Evolutionary conservation across 2,797 vertebrate species (phyloP).

Genomic region (Cossypha dichroa): DNA sequence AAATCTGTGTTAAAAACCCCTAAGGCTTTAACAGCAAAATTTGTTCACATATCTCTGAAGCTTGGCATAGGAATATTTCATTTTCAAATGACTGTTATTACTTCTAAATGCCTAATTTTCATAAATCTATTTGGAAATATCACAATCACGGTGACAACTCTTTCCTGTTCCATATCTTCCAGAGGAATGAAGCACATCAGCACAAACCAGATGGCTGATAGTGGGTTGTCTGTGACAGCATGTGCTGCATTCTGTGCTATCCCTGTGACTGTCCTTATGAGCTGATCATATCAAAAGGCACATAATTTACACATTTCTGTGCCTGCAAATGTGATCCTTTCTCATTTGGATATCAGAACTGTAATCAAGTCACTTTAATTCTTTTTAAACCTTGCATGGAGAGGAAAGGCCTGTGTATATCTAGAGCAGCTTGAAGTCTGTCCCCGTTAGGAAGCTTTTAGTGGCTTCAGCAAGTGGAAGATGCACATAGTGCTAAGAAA

Average conservation of each 20-base stretch:
- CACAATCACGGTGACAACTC: not conserved
- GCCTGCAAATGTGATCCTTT: not conserved
- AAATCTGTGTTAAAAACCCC: not conserved
- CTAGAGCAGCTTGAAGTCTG: not conserved
- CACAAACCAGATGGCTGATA: constrained; percentile 1
- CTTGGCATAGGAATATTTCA: not conserved
- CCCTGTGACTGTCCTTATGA: not conserved
- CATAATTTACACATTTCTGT: not conserved
- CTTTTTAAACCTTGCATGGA: not conserved
- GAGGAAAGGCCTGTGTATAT: not conserved
- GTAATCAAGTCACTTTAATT: not conserved
- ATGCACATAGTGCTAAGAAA: not conserved
- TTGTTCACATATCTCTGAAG: not conserved
- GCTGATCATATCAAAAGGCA: not conserved
- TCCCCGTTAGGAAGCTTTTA: not conserved
- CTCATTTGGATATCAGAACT: not conserved
- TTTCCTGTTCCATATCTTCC: not conserved
- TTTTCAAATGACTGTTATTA: not conserved
- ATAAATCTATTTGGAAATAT: not conserved
- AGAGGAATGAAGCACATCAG: constrained; percentile 9
- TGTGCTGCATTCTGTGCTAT: not conserved
- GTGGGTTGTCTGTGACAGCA: not conserved
- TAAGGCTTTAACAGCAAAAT: not conserved
- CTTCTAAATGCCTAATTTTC: constrained; percentile 1
- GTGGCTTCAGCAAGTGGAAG: not conserved